phyloP scores from a whole-genome alignment of 2,888 invertebrate species.

The Drosophila mimica region DNA sequence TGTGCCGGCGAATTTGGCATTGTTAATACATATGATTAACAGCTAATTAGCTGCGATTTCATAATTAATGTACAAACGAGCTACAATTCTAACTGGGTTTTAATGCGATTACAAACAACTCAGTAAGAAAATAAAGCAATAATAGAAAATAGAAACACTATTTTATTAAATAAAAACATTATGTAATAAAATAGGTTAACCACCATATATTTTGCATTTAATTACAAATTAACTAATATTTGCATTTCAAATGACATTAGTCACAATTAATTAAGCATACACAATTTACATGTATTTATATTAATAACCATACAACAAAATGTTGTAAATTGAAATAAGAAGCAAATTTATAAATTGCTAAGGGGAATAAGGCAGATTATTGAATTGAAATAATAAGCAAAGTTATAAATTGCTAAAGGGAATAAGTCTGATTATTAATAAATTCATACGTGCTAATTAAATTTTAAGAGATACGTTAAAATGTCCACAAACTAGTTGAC shows the following conservation, averaged over 20 bases:
- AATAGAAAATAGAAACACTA: background rate
- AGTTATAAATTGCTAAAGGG: no score
- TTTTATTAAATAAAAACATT: background rate
- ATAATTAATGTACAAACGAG: slow-evolving; percentile 53
- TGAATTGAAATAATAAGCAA: no score
- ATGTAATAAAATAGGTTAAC: no score
- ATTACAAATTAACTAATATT: background rate
- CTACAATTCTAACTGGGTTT: slow-evolving; percentile 13
- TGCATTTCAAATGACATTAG: background rate
- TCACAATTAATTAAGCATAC: background rate
- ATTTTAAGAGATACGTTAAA: background rate
- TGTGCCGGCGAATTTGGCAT: slow-evolving; percentile 56
- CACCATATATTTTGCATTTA: background rate
- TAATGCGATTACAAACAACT: background rate
- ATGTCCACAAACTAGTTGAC: no score
- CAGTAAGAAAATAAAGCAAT: background rate
- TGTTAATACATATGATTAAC: slow-evolving; percentile 75
- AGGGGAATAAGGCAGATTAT: no score
- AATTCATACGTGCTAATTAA: background rate
- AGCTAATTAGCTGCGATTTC: slow-evolving; percentile 73
- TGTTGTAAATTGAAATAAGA: no score
- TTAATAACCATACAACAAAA: no score
- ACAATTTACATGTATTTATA: background rate
- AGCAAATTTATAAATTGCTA: no score
- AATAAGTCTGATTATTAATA: background rate